phyloP scores from a whole-genome alignment of 2,113 vertebrate species.

The Hepsetus odoe region DNA sequence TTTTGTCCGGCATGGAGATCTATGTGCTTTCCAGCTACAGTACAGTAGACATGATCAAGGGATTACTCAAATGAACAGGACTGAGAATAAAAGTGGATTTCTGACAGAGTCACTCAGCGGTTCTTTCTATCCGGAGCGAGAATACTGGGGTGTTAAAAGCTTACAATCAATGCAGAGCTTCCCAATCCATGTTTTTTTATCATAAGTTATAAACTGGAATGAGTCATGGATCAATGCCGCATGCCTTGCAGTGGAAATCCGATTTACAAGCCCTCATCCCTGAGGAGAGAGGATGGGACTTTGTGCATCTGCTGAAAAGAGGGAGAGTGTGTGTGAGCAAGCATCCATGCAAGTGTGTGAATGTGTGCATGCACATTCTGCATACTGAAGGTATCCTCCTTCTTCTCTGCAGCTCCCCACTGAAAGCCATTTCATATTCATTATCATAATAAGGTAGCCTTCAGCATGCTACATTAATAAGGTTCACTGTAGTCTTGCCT shows the following conservation, averaged over 20 bases:
- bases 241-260: slow-evolving; percentile 42
- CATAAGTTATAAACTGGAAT: slow-evolving; percentile 45
- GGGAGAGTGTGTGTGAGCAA: background rate
- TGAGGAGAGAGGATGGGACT: background rate
- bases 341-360: background rate
- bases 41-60: slow-evolving; percentile 10
- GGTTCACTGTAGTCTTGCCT: slow-evolving; percentile 51
- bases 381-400: slow-evolving; percentile 23
- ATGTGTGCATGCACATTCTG: background rate
- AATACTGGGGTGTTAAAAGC: slow-evolving; percentile 38
- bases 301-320: slow-evolving; percentile 10
- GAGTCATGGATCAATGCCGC: slow-evolving; percentile 50
- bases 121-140: slow-evolving; percentile 20
- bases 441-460: slow-evolving; percentile 47
- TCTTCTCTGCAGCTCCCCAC: slow-evolving; percentile 1
- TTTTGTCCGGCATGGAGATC: too few relatives aligned
- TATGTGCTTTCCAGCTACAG: background rate
- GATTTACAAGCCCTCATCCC: slow-evolving; percentile 30
- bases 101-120: background rate
- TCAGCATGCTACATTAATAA: slow-evolving; percentile 48
- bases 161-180: slow-evolving; percentile 31
- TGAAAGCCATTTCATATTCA: slow-evolving; percentile 39
- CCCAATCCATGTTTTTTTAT: slow-evolving; percentile 25
- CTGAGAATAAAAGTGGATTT: slow-evolving; percentile 27
- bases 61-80: slow-evolving; percentile 17